phyloP scores from a whole-genome alignment of 1,140 invertebrate genomes.

The Liolophura sinensis region DNA sequence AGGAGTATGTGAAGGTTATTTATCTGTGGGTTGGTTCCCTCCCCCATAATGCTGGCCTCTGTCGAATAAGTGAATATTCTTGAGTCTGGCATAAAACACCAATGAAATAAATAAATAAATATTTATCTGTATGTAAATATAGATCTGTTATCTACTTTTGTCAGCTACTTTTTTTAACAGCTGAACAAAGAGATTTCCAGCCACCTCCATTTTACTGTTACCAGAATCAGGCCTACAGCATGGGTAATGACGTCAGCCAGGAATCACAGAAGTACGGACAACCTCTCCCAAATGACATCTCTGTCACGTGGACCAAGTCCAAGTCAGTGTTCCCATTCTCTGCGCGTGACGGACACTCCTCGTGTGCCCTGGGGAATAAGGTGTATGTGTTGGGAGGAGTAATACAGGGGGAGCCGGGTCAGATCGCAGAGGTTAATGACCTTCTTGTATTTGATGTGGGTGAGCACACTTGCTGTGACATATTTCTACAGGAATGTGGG shows the following conservation, averaged over 20 bases:
- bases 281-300: conserved; percentile 31
- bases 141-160: no score
- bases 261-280: conserved; percentile 6
- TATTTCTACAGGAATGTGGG: no score
- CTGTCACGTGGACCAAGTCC: conserved; percentile 28
- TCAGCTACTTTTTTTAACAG: no score
- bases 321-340: conserved; percentile 21
- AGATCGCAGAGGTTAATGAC: conserved; percentile 45
- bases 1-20: no score
- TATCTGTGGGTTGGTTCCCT: no score
- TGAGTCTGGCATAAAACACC: no score
- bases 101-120: no score
- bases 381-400: conserved; percentile 55
- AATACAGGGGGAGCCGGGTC: conserved; percentile 22
- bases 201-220: no score
- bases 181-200: no score
- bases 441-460: conserved; percentile 41
- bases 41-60: no score
- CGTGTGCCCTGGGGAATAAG: conserved; percentile 34
- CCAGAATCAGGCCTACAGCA: conserved; percentile 9
- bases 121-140: no score
- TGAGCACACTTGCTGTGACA: conserved; percentile 11
- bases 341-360: conserved; percentile 47
- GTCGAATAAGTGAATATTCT: no score
- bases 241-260: conserved; percentile 33